phyloP scores from a whole-genome alignment of 2,113 vertebrate species.

The Psilopsiagon aymara region DNA sequence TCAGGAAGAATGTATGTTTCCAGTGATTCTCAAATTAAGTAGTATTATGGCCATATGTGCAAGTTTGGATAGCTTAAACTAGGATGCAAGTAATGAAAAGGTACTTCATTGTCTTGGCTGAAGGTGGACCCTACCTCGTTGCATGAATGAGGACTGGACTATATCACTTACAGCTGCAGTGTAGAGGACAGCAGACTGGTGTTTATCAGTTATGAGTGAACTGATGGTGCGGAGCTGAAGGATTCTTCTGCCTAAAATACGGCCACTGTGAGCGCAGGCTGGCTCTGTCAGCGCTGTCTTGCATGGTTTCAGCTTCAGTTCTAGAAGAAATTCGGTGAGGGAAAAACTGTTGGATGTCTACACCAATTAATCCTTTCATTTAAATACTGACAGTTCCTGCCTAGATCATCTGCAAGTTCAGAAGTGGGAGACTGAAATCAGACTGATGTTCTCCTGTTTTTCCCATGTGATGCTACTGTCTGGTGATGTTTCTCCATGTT shows the following conservation, averaged over 20 bases:
- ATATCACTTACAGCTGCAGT: not conserved
- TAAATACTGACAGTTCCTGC: not conserved
- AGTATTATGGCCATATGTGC: not conserved
- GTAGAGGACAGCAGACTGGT: not conserved
- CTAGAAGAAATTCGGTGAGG: not conserved
- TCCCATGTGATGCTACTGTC: rapidly evolving
- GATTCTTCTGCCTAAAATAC: not conserved
- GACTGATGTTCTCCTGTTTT: not conserved
- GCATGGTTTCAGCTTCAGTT: not conserved
- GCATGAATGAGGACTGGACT: not conserved
- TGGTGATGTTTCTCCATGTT: rapidly evolving
- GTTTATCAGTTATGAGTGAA: not conserved
- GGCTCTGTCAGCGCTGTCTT: not conserved
- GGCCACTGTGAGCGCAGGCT: not conserved
- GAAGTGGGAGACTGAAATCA: not conserved
- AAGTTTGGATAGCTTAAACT: not conserved
- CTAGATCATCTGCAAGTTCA: not conserved
- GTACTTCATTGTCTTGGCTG: not conserved
- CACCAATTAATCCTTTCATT: not conserved
- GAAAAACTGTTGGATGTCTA: not conserved
- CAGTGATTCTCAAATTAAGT: not conserved
- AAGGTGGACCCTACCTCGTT: not conserved
- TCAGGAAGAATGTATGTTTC: not conserved
- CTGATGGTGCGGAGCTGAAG: not conserved
- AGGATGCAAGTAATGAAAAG: not conserved